phyloP scores from a whole-genome alignment of 2,797 vertebrate species.

The Pangasius mekongensis region DNA sequence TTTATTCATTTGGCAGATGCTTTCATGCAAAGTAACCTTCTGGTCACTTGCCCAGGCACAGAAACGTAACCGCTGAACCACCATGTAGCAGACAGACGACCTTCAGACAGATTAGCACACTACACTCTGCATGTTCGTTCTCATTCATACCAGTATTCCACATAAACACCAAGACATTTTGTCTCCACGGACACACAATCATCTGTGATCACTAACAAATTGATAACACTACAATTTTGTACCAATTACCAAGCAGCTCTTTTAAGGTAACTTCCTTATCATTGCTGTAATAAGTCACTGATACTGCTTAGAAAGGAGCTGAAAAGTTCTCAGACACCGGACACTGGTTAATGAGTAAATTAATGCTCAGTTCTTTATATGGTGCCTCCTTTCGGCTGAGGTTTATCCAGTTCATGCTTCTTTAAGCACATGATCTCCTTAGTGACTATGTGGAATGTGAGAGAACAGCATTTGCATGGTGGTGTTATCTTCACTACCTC shows the following conservation, averaged over 20 bases:
- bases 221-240: background rate
- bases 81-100: background rate
- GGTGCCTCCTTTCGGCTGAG: background rate
- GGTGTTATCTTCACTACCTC: background rate
- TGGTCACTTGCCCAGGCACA: background rate
- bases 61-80: background rate
- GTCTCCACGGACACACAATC: background rate
- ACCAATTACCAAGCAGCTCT: background rate
- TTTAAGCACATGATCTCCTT: background rate
- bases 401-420: conserved; percentile 6
- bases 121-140: background rate
- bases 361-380: background rate
- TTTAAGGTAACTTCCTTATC: background rate
- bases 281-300: conserved; percentile 7
- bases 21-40: background rate
- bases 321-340: background rate
- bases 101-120: background rate
- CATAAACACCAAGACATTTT: background rate
- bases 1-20: background rate
- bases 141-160: background rate
- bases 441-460: conserved; percentile 11
- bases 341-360: background rate
- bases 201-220: background rate
- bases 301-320: background rate
- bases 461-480: conserved; percentile 25